phyloP scores from a whole-genome alignment of 92 coral and sea anemone genomes.

The Nematostella vectensis region DNA sequence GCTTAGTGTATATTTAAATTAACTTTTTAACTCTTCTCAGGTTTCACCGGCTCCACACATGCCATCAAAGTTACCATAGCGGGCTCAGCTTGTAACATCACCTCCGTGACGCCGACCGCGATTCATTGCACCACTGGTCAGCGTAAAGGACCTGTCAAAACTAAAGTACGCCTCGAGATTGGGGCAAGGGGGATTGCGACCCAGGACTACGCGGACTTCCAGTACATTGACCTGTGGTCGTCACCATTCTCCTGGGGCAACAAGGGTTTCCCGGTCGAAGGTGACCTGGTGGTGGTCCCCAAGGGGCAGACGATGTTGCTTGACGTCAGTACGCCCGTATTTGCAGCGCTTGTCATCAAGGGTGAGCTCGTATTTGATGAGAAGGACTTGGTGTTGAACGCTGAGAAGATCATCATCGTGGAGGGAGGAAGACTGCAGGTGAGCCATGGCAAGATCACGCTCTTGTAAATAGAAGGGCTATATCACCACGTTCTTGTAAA shows the following conservation, averaged over 20 bases:
- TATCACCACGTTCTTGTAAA: too few relatives aligned
- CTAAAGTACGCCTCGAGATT: slow-evolving; percentile 67
- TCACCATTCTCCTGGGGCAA: slow-evolving; percentile 83
- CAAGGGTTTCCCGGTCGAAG: slow-evolving; percentile 62
- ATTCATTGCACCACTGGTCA: slow-evolving; percentile 71
- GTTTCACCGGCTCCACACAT: slow-evolving; percentile 47
- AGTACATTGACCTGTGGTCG: slow-evolving; percentile 85
- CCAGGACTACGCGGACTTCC: slow-evolving; percentile 69
- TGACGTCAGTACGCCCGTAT: slow-evolving; percentile 59
- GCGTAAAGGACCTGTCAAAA: slow-evolving; percentile 44
- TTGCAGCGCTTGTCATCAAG: slow-evolving; percentile 57
- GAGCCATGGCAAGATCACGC: too few relatives aligned
- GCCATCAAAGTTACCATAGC: slow-evolving; percentile 65
- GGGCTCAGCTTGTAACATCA: slow-evolving; percentile 51
- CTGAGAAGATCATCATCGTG: slow-evolving; percentile 67
- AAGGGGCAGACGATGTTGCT: slow-evolving; percentile 76
- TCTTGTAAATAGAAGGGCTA: too few relatives aligned
- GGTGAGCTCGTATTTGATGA: slow-evolving; percentile 85
- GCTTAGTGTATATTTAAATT: too few relatives aligned
- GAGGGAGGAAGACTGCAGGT: slow-evolving; percentile 67
- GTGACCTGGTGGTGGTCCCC: slow-evolving; percentile 56
- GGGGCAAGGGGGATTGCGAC: slow-evolving; percentile 62
- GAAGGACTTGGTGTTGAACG: slow-evolving; percentile 64
- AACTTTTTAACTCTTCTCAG: too few relatives aligned
- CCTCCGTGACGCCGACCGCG: slow-evolving; percentile 42